Evolutionary conservation across 2,113 vertebrate species (phyloP).

Genomic region (Lichenostomus cassidix): DNA sequence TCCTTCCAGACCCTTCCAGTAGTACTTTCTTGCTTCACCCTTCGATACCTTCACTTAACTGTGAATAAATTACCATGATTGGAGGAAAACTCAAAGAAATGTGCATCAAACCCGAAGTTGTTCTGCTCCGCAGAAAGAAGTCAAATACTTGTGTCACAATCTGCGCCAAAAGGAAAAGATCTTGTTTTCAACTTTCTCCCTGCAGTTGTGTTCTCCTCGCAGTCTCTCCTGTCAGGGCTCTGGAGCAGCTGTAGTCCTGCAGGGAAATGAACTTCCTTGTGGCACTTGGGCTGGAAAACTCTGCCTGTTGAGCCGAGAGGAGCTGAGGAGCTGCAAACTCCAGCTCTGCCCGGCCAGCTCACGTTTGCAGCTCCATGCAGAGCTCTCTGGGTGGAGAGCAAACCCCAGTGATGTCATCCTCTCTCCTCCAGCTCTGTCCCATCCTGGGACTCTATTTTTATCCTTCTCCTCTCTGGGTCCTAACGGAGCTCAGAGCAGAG

Average conservation of each 20-base stretch:
- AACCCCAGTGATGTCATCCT: slow-evolving; percentile 79
- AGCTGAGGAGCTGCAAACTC: no score
- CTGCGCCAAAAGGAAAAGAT: background rate
- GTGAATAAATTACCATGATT: background rate
- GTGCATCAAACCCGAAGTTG: background rate
- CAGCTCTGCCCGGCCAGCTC: background rate
- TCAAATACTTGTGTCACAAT: background rate
- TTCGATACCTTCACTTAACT: background rate
- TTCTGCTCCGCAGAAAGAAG: background rate
- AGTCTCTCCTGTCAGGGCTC: background rate
- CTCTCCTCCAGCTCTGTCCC: slow-evolving; percentile 65
- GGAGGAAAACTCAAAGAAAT: background rate
- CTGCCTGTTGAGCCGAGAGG: no score
- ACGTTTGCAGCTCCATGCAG: slow-evolving; percentile 42
- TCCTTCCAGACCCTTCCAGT: background rate
- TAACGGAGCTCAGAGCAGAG: no score
- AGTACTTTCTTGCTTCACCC: background rate
- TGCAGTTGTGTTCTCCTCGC: background rate
- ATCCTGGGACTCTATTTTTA: slow-evolving; percentile 69
- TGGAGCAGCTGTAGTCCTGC: background rate
- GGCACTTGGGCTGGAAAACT: background rate
- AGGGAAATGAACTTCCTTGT: background rate
- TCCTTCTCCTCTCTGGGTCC: slow-evolving; percentile 66
- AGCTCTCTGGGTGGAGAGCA: slow-evolving; percentile 76
- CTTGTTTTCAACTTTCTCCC: background rate